Evolutionary conservation across 2,113 vertebrate genomes (phyloP).

Genomic region (Urocolius indicus): DNA sequence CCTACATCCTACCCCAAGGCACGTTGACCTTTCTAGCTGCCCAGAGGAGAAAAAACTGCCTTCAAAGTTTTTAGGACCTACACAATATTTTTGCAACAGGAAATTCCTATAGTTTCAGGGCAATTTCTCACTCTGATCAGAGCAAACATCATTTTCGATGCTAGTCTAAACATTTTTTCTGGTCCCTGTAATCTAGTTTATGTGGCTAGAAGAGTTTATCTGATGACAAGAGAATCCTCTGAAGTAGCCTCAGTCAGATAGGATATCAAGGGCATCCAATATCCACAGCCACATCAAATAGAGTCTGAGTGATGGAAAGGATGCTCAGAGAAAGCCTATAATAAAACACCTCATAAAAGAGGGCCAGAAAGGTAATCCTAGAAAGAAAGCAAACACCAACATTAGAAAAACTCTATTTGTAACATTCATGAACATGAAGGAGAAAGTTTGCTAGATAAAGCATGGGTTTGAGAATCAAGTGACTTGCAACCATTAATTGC

Average conservation of each 20-base stretch:
- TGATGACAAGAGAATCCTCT: slow-evolving; percentile 24
- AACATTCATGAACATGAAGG: neutral
- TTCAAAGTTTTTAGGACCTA: neutral
- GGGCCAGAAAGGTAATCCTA: neutral
- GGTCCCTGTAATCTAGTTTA: neutral
- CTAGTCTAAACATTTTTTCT: slow-evolving; percentile 33
- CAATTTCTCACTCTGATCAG: slow-evolving; percentile 6
- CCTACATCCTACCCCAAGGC: slow-evolving; percentile 32
- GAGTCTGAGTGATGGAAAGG: neutral
- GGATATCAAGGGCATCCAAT: slow-evolving; percentile 28
- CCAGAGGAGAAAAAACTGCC: neutral
- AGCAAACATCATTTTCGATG: neutral
- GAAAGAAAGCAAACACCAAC: neutral
- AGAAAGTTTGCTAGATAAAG: neutral
- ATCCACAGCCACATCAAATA: neutral
- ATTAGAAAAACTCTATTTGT: neutral
- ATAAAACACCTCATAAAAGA: slow-evolving; percentile 56
- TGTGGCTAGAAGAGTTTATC: neutral
- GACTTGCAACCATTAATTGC: neutral
- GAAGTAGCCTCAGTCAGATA: neutral
- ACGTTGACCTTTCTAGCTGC: slow-evolving; percentile 47
- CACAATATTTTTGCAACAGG: neutral
- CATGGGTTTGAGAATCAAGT: neutral
- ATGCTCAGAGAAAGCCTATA: slow-evolving; percentile 5
- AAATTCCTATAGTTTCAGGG: slow-evolving; percentile 20